Base-by-base conservation (phyloP, 2,113 vertebrate genomes). In the Jacana jacana region DNA sequence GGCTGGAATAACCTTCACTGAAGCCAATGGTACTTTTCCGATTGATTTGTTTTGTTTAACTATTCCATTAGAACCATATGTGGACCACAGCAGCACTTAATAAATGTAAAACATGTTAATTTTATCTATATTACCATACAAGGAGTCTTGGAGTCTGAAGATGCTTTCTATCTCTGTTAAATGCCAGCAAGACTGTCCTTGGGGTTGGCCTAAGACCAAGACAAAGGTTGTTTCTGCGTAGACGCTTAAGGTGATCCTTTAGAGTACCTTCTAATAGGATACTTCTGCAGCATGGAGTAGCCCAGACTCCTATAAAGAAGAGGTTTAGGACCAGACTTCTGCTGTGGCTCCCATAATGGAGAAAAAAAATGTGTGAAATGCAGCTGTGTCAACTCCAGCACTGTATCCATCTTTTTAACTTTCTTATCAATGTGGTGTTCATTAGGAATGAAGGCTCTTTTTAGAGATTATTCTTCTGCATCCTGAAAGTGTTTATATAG, bases 41-140 rank as follows among this genome's bases (percentile, higher is more conserved):
- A 77, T 57, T 81, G 84, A 82, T 77, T 88, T 66, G 19, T 79
- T 81, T 93, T 91, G 35, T 91, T 92, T 93, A 91, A 66, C 37
- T 91, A 46, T 55, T 63, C 23, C 30, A 42, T 89, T 82, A 78
- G 55, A 89, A 76, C 17, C 18, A 16, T 93, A 81, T 72, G 89
- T 93, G 84, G 52, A n/a, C 28, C 66, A 82, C 61, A 89, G 17
- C 9, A 94, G 66, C 65, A 85, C 54, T 91, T 76, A 85, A 77
- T 95, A 96, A 95, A 40, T 85, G 73, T 85, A 75, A 92, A 92
- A 63, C 4, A 2, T 85, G 81, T 61, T 92, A 92, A 70, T 66
- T 95, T 92, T 63, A 70, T 63, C 60, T 87, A 9, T 72, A 48
- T 79, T 79, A 64, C 19, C 9, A 69, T 27, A 35, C 55, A 89